A percentile compares a stretch with the other conserved stretches of the same genome.
phyloP scores from a whole-genome alignment of 2,797 vertebrate species.

The Luscinia megarhynchos region DNA sequence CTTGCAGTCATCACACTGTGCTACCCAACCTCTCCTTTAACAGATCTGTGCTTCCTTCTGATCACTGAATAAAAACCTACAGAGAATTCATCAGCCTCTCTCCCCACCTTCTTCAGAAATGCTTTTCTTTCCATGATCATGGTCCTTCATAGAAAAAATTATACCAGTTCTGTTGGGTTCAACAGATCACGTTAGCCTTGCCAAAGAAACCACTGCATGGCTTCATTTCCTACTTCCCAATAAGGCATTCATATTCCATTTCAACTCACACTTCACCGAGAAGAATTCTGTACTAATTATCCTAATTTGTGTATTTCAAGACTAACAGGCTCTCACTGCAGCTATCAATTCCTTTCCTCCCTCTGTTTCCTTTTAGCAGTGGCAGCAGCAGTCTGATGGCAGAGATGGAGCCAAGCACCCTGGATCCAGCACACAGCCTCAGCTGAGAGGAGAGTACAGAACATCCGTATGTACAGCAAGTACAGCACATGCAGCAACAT shows the following conservation, averaged over 20 bases:
- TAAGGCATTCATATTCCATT: neutral
- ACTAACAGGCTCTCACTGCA: neutral
- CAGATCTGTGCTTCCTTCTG: neutral
- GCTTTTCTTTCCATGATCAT: neutral
- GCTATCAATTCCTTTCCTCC: neutral
- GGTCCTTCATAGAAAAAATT: neutral
- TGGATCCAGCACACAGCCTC: neutral
- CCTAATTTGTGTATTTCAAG: neutral
- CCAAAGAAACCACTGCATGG: neutral
- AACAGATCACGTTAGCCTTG: neutral
- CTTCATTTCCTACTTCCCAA: neutral
- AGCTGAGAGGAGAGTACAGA: neutral
- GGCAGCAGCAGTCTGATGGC: neutral
- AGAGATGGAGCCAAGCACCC: neutral
- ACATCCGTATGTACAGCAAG: neutral
- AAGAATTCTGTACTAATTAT: neutral
- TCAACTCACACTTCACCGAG: neutral
- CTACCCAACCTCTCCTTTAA: neutral
- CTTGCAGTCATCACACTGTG: neutral
- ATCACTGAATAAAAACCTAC: neutral
- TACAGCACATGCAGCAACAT: neutral
- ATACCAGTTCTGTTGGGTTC: neutral
- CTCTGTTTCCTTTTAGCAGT: neutral
- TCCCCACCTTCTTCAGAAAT: neutral
- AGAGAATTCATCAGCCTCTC: neutral